Evolutionary conservation across 2,113 vertebrate species (phyloP).

Genomic region (Oreochromis aureus): DNA sequence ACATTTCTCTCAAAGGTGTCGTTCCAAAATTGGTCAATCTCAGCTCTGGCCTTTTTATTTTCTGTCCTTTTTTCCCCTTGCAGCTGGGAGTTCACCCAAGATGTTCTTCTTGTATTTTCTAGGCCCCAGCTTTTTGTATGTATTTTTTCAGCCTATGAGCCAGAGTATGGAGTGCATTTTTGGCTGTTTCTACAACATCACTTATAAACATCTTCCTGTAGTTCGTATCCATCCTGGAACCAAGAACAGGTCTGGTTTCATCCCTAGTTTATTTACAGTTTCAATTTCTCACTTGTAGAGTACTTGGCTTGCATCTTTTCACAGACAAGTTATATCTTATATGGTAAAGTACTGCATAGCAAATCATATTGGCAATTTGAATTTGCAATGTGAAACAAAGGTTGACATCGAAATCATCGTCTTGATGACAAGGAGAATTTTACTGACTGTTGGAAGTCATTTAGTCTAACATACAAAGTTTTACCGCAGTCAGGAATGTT

Average conservation of each 20-base stretch:
- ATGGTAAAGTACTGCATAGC: background rate
- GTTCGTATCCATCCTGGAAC: background rate
- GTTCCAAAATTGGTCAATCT: background rate
- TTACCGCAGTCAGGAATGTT: slow-evolving; percentile 52
- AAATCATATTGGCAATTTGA: background rate
- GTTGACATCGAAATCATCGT: background rate
- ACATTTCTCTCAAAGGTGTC: background rate
- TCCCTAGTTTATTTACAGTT: background rate
- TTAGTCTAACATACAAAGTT: slow-evolving; percentile 38
- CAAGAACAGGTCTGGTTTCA: background rate
- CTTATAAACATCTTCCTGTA: background rate
- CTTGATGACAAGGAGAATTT: background rate
- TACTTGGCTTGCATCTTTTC: background rate
- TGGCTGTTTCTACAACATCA: background rate
- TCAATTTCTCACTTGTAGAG: background rate
- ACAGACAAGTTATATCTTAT: background rate
- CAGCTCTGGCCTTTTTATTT: background rate
- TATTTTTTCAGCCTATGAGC: background rate
- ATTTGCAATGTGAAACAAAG: background rate
- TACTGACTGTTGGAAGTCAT: slow-evolving; percentile 28
- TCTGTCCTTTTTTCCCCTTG: background rate
- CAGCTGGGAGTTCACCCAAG: background rate
- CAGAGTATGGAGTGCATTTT: background rate
- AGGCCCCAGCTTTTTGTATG: background rate
- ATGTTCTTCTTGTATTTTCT: background rate